Percentiles rank a stretch among this genome's conserved stretches.
Conservation (phyloP, 1,140 invertebrate species). For the Trachelipus rathkii region DNA sequence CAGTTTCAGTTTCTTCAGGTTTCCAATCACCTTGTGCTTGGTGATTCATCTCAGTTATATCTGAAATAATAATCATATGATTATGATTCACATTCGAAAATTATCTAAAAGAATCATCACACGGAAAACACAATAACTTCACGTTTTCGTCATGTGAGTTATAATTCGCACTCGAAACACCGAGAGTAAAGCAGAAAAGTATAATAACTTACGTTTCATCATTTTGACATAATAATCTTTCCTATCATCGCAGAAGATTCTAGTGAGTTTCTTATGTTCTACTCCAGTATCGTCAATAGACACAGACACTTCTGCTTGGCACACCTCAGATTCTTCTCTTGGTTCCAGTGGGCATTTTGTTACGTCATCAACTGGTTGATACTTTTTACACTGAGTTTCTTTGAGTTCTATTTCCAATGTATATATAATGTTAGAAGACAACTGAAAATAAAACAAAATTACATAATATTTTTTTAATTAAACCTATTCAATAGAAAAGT, state of each 20-base stretch:
- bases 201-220: constrained; percentile 19
- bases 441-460: constrained; percentile 4
- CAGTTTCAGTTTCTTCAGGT: constrained; percentile 17
- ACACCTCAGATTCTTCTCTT: constrained; percentile 35
- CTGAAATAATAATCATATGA: not conserved
- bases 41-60: not conserved
- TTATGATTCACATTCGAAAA: not conserved
- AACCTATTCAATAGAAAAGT: too few relatives aligned
- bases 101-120: not conserved
- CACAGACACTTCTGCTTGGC: constrained; percentile 33
- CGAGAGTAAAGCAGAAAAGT: not conserved
- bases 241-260: constrained; percentile 34
- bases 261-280: constrained; percentile 18
- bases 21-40: constrained; percentile 23
- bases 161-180: not conserved
- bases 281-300: not conserved
- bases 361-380: constrained; percentile 31
- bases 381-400: constrained; percentile 43
- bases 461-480: not conserved
- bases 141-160: not conserved
- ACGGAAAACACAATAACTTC: not conserved
- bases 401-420: constrained; percentile 36
- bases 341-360: constrained; percentile 38
- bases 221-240: constrained; percentile 33
- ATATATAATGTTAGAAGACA: constrained; percentile 26